Evolutionary conservation across 2,888 invertebrate genomes (phyloP).

Genomic region (Argyresthia goedartella): DNA sequence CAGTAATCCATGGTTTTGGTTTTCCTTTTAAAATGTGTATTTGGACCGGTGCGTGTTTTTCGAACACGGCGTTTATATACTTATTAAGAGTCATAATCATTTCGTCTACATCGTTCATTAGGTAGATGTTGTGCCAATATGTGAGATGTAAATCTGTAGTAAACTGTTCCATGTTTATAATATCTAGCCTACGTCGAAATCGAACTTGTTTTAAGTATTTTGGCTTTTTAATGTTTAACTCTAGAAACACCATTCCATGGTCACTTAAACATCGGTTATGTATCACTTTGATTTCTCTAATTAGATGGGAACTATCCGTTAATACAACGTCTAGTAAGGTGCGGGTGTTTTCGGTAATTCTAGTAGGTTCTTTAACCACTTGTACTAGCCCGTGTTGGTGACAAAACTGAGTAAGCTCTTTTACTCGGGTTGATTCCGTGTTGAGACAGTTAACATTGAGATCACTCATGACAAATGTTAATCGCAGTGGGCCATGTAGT

Average conservation of each 20-base stretch:
- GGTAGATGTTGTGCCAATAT: background rate
- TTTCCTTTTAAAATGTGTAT: background rate
- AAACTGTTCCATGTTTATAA: background rate
- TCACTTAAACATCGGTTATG: background rate
- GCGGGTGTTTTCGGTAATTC: conserved; percentile 7
- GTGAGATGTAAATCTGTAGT: background rate
- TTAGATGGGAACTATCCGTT: background rate
- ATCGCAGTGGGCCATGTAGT: background rate
- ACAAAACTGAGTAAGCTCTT: background rate
- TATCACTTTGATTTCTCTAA: background rate
- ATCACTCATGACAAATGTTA: background rate
- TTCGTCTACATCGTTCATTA: background rate
- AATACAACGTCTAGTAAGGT: conserved; percentile 9
- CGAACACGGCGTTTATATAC: background rate
- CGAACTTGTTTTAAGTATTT: background rate
- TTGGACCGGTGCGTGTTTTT: background rate
- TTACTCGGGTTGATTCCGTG: too few species aligned
- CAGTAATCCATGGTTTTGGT: background rate
- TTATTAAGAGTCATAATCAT: background rate
- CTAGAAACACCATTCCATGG: background rate
- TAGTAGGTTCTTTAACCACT: conserved; percentile 12
- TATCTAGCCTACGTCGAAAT: background rate
- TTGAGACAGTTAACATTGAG: background rate
- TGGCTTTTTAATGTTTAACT: background rate
- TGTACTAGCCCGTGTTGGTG: background rate